These are phyloP conservation scores for Meteorus colon DNA, from an alignment of 2,888 invertebrate species.

Conservation along the genomic window DNA sequence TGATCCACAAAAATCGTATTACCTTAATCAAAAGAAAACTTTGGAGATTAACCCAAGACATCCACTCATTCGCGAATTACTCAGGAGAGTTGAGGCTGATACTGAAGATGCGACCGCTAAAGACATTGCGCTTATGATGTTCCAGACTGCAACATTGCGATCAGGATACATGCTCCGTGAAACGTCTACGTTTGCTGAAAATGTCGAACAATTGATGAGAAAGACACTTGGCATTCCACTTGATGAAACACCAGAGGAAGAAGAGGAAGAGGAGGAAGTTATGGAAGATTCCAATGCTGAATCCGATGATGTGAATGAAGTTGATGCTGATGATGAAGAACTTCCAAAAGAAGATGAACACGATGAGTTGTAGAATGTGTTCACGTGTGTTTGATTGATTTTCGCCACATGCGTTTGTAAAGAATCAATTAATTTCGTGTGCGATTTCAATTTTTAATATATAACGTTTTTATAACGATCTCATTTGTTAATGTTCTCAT, in stretches of 20 bases:
- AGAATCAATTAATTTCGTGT: not conserved
- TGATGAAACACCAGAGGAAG: constrained; percentile 78
- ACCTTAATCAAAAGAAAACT: constrained; percentile 95
- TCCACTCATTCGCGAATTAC: constrained; percentile 93
- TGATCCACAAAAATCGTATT: constrained; percentile 91
- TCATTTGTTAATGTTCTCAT: not conserved
- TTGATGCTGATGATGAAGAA: constrained; percentile 72
- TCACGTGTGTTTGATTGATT: constrained; percentile 9
- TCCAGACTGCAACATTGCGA: constrained; percentile 91
- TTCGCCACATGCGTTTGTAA: not conserved
- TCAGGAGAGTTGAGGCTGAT: constrained; percentile 86
- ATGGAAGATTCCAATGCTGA: constrained; percentile 61
- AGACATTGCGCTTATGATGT: constrained; percentile 91
- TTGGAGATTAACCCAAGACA: constrained; percentile 98
- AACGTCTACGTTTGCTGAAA: constrained; percentile 89
- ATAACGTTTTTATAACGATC: constrained; percentile 5
- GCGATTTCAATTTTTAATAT: not conserved
- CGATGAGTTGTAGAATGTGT: constrained; percentile 77
- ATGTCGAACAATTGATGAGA: constrained; percentile 93
- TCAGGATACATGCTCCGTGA: constrained; percentile 96
- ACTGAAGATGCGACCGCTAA: constrained; percentile 85
- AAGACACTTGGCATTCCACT: constrained; percentile 84
- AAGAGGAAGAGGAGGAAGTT: constrained; percentile 58
- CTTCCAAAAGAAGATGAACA: constrained; percentile 75
- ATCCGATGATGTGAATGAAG: constrained; percentile 71